Evolutionary conservation across 37 sponge, comb jelly and placozoan genomes (phyloP).

Genomic region (Diacarnus erythraeanus): DNA sequence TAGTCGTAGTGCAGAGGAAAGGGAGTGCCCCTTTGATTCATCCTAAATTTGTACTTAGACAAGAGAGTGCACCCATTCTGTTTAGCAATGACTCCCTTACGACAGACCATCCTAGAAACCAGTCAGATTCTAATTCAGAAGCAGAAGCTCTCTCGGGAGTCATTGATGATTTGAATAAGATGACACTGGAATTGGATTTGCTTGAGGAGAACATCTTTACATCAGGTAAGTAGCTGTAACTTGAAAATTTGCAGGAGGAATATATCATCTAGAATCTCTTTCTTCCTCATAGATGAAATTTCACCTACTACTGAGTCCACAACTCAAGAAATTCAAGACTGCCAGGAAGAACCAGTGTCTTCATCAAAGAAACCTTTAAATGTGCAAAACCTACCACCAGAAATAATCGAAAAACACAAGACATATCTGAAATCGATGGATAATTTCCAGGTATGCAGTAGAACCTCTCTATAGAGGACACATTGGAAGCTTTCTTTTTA

Average conservation of each 20-base stretch:
- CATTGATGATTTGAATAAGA: slow-evolving; percentile 12
- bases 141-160: background rate
- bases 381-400: background rate
- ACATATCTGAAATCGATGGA: slow-evolving; percentile 12
- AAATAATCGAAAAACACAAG: slow-evolving; percentile 9
- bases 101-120: too few species aligned
- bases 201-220: background rate
- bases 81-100: background rate
- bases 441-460: slow-evolving; percentile 30
- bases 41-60: background rate
- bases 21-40: background rate
- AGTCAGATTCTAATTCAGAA: background rate
- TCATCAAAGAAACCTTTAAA: background rate
- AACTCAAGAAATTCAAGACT: background rate
- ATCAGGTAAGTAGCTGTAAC: slow-evolving; percentile 6
- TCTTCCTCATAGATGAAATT: background rate
- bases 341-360: background rate
- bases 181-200: slow-evolving; percentile 10
- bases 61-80: slow-evolving; percentile 3
- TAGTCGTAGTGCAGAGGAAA: background rate
- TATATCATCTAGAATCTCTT: background rate
- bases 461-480: too few species aligned
- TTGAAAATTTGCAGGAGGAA: too few species aligned
- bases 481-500: too few species aligned
- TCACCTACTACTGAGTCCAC: background rate